Evolutionary conservation across 35 echinoderm and acorn worm genomes (phyloP).

Genomic region (Apostichopus parvimensis): DNA sequence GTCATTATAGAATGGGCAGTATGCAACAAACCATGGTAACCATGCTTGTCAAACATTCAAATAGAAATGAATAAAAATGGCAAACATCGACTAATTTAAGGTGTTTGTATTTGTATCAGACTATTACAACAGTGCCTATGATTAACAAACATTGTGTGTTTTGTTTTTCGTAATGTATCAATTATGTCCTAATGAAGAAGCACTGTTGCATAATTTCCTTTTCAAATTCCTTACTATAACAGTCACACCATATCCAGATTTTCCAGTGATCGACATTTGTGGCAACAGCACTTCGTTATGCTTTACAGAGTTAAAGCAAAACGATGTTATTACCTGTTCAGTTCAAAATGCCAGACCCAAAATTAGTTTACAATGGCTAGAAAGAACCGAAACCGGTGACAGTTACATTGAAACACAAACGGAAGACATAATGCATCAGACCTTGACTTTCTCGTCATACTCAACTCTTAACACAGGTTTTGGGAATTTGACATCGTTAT

Average conservation of each 20-base stretch:
- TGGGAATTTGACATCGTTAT: not conserved
- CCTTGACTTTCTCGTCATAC: not conserved
- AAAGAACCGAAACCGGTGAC: not conserved
- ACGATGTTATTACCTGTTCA: not conserved
- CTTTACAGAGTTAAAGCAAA: not conserved
- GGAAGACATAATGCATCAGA: not conserved
- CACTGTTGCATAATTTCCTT: too few species aligned
- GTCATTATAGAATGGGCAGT: too few species aligned
- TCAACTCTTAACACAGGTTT: not conserved
- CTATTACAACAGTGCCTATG: too few species aligned
- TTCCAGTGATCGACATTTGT: not conserved
- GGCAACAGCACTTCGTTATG: not conserved
- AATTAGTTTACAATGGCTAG: not conserved
- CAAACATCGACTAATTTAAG: too few species aligned
- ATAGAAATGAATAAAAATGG: too few species aligned
- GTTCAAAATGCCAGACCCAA: not conserved
- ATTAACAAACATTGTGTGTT: too few species aligned
- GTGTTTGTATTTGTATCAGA: too few species aligned
- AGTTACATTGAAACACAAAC: not conserved
- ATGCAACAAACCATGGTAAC: too few species aligned
- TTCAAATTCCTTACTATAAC: too few species aligned
- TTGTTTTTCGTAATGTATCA: too few species aligned
- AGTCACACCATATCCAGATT: not conserved
- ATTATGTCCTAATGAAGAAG: too few species aligned
- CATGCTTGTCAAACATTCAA: too few species aligned